Evolutionary conservation across 2,113 vertebrate species (phyloP), one percentile per base, ranked within the genome.

Genomic region (Actinemys pallida): DNA sequence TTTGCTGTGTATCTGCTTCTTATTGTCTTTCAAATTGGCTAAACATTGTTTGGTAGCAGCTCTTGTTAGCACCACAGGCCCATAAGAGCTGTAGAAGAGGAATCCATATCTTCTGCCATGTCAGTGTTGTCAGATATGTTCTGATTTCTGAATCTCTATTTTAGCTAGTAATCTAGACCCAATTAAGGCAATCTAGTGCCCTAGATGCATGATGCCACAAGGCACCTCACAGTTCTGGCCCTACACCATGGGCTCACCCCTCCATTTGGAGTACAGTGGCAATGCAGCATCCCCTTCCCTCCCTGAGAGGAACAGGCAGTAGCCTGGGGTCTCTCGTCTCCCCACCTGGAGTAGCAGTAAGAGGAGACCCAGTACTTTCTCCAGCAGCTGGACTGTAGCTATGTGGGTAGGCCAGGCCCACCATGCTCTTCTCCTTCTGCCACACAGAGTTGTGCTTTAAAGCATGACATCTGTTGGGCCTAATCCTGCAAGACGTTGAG

Each of bases 371-470:
- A 78, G 6, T 62, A 53, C 39, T 29, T 78, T 45, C 52, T 53
- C 87, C 87, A 86, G 80, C 53, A 83, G 59, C 75, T 93, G 95
- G 62, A 53, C 86, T 2, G 54, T 81, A 84, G 88, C 86, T 84
- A 81, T 19, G 54, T 14, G 17, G 82, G n/a, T 49, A 76, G 13
- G 25, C 80, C 42, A 94, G 42, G 25, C 42, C 5, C 75, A 78
- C 52, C 90, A 20, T 1, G 2, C 42, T 89, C 93, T 82, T 84
- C 54, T n/a, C 22, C 25, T 93, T 14, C 85, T 81, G 52, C 6
- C 78, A 89, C 81, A 81, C 90, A 76, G 0, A 83, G 52, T 1
- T 45, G 14, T 83, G 49, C 29, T 84, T 84, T 42, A 89, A 92
- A 80, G 69, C 29, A 39, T 0, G 2, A 35, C 24, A 86, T 5